phyloP scores from a whole-genome alignment of 2,113 vertebrate species.

The Pelmatolapia mariae region DNA sequence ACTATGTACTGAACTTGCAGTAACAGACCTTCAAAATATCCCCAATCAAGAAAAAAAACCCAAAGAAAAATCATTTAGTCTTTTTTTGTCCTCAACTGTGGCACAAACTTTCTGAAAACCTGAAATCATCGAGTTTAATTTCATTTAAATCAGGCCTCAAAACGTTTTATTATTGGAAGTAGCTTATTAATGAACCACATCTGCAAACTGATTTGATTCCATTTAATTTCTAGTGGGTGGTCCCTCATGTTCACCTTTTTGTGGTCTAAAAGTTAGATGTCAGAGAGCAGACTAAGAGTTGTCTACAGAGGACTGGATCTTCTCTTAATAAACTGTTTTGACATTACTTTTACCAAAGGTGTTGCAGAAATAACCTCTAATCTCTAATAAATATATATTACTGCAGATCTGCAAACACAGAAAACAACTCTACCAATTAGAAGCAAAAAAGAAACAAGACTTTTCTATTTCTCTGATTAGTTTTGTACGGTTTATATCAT shows the following conservation, averaged over 20 bases:
- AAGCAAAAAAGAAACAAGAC: background rate
- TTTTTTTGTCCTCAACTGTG: background rate
- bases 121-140: background rate
- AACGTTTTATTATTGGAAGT: background rate
- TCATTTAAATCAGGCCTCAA: background rate
- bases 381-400: fast-evolving
- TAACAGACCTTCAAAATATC: background rate
- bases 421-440: background rate
- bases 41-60: fast-evolving
- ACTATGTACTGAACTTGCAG: background rate
- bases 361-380: background rate
- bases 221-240: background rate
- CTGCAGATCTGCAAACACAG: background rate
- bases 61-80: background rate
- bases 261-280: background rate
- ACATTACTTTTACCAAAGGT: background rate
- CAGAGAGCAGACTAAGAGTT: background rate
- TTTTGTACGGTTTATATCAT: background rate
- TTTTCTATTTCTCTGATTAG: background rate
- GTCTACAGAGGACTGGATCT: background rate
- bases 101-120: background rate
- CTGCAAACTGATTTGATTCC: background rate
- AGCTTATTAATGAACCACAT: background rate
- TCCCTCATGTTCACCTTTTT: background rate
- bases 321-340: background rate